These are phyloP conservation scores for Rutpela maculata DNA, from an alignment of 2,888 invertebrate genomes.

Conservation along the genomic window DNA sequence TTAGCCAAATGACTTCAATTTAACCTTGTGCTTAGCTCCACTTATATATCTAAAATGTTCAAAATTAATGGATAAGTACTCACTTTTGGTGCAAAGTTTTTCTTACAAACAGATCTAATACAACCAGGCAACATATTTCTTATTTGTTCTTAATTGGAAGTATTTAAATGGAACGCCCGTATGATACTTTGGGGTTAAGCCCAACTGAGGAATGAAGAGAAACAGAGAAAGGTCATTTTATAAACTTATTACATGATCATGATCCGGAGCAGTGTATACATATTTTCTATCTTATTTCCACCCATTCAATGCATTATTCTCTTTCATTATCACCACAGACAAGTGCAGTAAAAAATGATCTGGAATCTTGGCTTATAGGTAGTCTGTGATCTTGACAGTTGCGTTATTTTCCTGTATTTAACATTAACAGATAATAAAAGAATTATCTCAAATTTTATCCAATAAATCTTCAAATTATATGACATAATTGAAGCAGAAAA, in stretches of 20 bases:
- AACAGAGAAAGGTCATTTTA: not conserved
- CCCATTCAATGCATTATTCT: not conserved
- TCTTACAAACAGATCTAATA: conserved; percentile 71
- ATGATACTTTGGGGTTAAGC: not conserved
- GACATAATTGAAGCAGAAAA: no score
- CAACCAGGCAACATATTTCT: conserved; percentile 73
- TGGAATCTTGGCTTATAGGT: no score
- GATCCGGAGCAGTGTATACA: not conserved
- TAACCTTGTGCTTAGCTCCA: conserved; percentile 60
- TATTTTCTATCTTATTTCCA: not conserved
- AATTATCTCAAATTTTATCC: no score
- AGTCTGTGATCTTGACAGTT: no score
- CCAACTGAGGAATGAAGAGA: no score
- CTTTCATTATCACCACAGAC: not conserved
- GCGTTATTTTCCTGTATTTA: no score
- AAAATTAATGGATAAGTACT: conserved; percentile 65
- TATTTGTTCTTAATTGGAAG: not conserved
- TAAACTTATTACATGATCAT: not conserved
- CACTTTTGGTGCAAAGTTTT: conserved; percentile 72
- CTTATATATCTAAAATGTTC: conserved; percentile 36
- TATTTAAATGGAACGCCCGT: not conserved
- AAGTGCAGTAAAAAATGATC: no score
- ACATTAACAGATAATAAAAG: no score
- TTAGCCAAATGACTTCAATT: conserved; percentile 59
- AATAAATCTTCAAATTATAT: no score